phyloP scores from a whole-genome alignment of 2,888 invertebrate species.

The Drosophila mercatorum region DNA sequence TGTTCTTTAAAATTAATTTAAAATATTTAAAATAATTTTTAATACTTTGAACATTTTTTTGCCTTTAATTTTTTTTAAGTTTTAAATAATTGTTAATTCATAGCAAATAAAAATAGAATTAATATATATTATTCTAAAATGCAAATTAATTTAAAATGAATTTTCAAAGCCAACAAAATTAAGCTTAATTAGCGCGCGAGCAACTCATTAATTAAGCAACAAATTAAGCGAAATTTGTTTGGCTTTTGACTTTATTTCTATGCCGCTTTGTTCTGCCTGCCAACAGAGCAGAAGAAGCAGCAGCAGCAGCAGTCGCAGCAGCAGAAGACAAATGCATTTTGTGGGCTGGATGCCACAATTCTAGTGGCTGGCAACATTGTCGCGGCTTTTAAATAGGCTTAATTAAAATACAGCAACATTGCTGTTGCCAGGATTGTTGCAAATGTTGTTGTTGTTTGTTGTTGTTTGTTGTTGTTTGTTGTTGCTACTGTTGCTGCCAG shows the following conservation, averaged over 20 bases:
- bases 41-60: too few relatives aligned
- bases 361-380: slow-evolving; percentile 53
- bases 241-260: not conserved
- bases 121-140: too few relatives aligned
- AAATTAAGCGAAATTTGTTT: slow-evolving; percentile 4
- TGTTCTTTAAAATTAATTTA: too few relatives aligned
- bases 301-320: not conserved
- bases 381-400: slow-evolving; percentile 49
- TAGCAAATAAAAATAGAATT: too few relatives aligned
- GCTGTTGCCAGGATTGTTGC: slow-evolving; percentile 23
- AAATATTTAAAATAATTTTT: too few relatives aligned
- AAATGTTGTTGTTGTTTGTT: slow-evolving; percentile 11
- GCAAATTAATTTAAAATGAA: not conserved
- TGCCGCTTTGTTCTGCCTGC: not conserved
- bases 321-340: slow-evolving; percentile 14
- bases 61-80: not conserved
- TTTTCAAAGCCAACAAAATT: not conserved
- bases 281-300: not conserved
- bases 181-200: not conserved
- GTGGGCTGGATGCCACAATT: slow-evolving; percentile 25
- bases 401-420: slow-evolving; percentile 53
- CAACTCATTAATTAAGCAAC: slow-evolving; percentile 13
- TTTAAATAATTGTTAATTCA: not conserved
- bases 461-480: slow-evolving; percentile 17
- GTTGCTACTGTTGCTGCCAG: slow-evolving; percentile 23